Evolutionary conservation across 2,888 invertebrate genomes (phyloP).

Genomic region (Orchesella flavescens): DNA sequence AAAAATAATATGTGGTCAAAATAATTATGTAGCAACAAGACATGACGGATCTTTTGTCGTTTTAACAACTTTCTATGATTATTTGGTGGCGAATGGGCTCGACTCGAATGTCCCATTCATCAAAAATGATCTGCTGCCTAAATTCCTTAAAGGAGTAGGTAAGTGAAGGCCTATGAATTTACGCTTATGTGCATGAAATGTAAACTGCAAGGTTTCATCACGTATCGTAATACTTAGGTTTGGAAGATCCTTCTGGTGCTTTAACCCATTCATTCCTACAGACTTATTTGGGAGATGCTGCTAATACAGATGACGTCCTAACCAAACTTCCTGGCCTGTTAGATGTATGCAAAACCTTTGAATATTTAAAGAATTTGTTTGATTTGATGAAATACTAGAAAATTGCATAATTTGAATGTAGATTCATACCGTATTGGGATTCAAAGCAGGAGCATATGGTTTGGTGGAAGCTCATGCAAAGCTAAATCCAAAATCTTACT

Average conservation of each 20-base stretch:
- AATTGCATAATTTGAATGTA: no score
- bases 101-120: constrained; percentile 56
- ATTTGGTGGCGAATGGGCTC: constrained; percentile 48
- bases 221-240: constrained; percentile 7
- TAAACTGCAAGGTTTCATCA: no score
- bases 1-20: no score
- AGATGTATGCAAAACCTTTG: constrained; percentile 48
- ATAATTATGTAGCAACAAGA: constrained; percentile 27
- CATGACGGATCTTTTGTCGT: constrained; percentile 63
- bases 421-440: constrained; percentile 57
- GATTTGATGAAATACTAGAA: no score
- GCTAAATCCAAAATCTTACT: constrained; percentile 63
- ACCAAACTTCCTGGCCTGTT: constrained; percentile 63
- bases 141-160: constrained; percentile 60
- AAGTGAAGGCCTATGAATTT: no score
- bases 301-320: constrained; percentile 48
- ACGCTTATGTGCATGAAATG: no score
- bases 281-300: constrained; percentile 60
- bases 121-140: constrained; percentile 53
- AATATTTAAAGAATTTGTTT: background rate
- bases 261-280: constrained; percentile 52
- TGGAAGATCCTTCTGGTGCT: constrained; percentile 56
- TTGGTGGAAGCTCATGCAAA: constrained; percentile 63
- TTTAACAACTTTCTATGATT: constrained; percentile 42
- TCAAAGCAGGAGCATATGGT: constrained; percentile 64